Conservation (phyloP, 2,888 invertebrate genomes). For the Lasioglossum oenotherae region DNA sequence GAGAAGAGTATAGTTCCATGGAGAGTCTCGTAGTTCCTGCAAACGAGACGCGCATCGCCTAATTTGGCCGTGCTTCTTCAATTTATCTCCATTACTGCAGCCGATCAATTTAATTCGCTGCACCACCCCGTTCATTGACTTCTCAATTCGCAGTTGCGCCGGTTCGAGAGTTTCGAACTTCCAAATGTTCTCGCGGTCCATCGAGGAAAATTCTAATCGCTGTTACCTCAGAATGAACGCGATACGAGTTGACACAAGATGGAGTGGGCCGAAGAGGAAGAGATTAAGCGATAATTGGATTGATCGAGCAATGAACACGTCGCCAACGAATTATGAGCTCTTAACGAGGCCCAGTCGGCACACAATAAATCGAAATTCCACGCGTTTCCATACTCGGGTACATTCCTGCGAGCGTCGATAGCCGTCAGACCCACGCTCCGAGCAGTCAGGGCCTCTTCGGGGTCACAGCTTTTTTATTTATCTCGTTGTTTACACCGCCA, state of each 20-base stretch:
- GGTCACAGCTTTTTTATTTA: neutral
- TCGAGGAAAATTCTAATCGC: too few relatives aligned
- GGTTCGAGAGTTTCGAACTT: slow-evolving; percentile 49
- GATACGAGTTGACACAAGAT: too few relatives aligned
- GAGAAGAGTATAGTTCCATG: slow-evolving; percentile 5
- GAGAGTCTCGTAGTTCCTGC: slow-evolving; percentile 23
- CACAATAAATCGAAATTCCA: neutral
- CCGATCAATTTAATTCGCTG: slow-evolving; percentile 65
- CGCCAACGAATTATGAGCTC: neutral
- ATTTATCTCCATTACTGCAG: slow-evolving; percentile 62
- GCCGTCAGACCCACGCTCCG: neutral
- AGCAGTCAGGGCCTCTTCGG: neutral
- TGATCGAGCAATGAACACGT: neutral
- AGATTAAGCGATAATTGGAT: neutral
- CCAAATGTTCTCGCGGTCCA: neutral
- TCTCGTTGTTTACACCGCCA: neutral
- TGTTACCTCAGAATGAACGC: too few relatives aligned
- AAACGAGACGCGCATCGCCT: slow-evolving; percentile 50
- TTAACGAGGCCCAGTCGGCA: neutral
- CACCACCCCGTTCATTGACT: slow-evolving; percentile 59
- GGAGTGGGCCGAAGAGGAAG: neutral
- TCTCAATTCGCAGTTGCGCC: slow-evolving; percentile 47
- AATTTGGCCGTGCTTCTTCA: slow-evolving; percentile 53
- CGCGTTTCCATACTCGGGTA: neutral
- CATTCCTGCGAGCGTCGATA: neutral